Percentiles rank a stretch among this genome's conserved stretches.
These are phyloP conservation scores for Hydrochoerus hydrochaeris DNA, from an alignment of 2,113 vertebrate genomes.

Conservation along the genomic window DNA sequence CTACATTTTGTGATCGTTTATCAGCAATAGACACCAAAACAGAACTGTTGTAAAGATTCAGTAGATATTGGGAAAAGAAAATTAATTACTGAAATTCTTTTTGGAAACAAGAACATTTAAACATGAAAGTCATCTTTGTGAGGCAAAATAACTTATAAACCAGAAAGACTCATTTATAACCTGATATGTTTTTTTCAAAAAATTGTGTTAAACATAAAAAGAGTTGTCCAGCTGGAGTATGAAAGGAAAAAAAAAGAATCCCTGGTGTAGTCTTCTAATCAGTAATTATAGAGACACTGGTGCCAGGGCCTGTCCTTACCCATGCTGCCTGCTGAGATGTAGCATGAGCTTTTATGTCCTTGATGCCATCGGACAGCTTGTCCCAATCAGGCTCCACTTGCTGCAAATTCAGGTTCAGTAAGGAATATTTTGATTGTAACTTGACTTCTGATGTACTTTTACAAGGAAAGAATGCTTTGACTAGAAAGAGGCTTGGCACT, in stretches of 20 bases:
- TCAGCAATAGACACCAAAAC: neutral
- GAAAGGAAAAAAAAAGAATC: slow-evolving; percentile 27
- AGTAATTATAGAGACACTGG: neutral
- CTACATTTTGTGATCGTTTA: neutral
- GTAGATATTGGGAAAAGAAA: slow-evolving; percentile 15
- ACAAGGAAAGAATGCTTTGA: neutral
- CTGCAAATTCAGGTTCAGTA: neutral
- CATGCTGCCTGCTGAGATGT: neutral
- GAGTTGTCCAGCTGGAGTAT: neutral
- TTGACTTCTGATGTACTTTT: slow-evolving; percentile 15
- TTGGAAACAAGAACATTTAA: neutral
- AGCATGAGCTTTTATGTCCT: neutral
- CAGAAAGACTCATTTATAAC: neutral
- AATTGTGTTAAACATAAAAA: neutral
- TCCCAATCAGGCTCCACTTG: neutral
- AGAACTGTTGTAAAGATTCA: neutral
- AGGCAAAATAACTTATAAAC: slow-evolving; percentile 12
- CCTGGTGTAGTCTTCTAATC: neutral
- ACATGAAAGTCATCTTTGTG: neutral
- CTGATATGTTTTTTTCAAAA: neutral
- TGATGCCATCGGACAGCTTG: neutral
- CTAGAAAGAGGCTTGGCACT: neutral
- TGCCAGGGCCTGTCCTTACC: neutral
- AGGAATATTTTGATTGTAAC: slow-evolving; percentile 17
- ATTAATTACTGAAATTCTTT: neutral